Evolutionary conservation across 2,113 vertebrate species (phyloP).

Genomic region (Globicephala melas): DNA sequence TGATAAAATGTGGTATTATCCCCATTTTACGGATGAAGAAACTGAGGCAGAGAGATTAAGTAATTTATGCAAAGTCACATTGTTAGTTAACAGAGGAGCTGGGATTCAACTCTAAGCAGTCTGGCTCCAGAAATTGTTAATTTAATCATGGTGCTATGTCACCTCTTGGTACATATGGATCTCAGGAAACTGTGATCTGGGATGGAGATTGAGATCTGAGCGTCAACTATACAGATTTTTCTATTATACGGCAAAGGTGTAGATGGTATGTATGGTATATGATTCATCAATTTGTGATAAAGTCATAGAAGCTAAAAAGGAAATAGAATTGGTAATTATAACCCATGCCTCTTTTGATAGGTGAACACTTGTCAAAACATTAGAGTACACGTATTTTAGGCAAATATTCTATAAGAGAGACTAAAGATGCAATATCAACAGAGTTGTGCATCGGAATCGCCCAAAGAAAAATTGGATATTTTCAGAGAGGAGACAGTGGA

Average conservation of each 20-base stretch:
- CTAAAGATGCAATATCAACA: background rate
- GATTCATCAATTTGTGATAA: background rate
- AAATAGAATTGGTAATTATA: background rate
- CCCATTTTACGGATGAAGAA: background rate
- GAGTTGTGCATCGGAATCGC: background rate
- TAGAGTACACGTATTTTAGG: background rate
- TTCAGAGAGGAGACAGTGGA: background rate
- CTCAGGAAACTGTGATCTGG: background rate
- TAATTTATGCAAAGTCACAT: background rate
- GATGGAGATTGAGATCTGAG: background rate
- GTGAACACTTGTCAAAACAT: background rate
- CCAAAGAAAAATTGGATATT: background rate
- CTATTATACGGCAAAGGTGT: background rate
- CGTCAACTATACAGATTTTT: background rate
- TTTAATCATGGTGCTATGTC: background rate
- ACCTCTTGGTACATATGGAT: background rate
- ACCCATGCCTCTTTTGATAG: background rate
- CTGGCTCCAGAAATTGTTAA: background rate
- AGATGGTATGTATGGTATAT: background rate
- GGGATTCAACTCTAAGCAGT: background rate
- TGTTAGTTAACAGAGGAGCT: background rate
- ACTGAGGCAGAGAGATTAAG: background rate
- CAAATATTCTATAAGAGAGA: background rate
- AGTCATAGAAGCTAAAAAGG: background rate
- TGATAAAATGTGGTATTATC: background rate